Evolutionary conservation across 2,888 invertebrate genomes (phyloP).

Genomic region (Ommatoiulus sabulosus): DNA sequence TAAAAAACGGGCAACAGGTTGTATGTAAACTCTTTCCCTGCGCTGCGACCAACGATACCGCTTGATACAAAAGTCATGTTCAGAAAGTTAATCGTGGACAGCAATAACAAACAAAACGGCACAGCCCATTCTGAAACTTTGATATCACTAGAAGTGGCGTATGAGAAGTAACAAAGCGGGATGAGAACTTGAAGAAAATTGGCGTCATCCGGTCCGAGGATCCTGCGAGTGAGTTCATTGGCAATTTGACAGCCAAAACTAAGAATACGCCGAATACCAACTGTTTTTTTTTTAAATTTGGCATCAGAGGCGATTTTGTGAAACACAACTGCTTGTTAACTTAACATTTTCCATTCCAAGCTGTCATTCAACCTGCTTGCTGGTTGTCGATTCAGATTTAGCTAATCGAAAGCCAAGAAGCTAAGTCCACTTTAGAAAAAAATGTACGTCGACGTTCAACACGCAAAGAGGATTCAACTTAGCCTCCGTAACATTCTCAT

Average conservation of each 20-base stretch:
- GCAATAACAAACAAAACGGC: conserved; percentile 45
- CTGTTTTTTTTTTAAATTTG: not conserved
- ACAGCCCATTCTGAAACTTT: conserved; percentile 41
- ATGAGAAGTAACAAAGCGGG: conserved; percentile 36
- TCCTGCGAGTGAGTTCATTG: not conserved
- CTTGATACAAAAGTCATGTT: not conserved
- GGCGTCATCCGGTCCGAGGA: not conserved
- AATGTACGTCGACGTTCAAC: too few species aligned
- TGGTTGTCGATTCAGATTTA: not conserved
- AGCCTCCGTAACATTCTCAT: not conserved
- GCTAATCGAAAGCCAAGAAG: not conserved
- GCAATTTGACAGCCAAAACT: not conserved
- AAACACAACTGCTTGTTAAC: not conserved
- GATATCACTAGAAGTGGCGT: conserved; percentile 41
- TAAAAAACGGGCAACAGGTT: conserved; percentile 38
- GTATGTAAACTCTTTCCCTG: not conserved
- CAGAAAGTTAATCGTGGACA: not conserved
- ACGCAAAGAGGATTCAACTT: too few species aligned
- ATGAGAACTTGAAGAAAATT: conserved; percentile 42
- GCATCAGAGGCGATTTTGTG: conserved; percentile 25
- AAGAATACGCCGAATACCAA: not conserved
- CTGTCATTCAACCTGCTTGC: not conserved
- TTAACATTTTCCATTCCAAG: too few species aligned
- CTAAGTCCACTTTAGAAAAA: not conserved
- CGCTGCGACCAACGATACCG: not conserved